Conservation (phyloP, 2,113 vertebrate species). For the Eira barbara region DNA sequence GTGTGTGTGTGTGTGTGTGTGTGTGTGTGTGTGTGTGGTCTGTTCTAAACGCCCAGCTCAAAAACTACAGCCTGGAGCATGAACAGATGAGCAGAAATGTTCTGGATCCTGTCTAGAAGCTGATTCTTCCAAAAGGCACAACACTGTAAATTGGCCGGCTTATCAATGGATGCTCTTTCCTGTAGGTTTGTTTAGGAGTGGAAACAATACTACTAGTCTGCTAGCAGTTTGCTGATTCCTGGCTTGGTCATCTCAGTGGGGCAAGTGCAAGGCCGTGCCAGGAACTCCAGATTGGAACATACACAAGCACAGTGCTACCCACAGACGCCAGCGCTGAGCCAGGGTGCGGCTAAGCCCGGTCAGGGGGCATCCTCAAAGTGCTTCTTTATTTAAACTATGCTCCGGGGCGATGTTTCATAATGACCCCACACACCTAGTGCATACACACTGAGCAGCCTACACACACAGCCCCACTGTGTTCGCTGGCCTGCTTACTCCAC, state of each 20-base stretch:
- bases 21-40: not conserved
- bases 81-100: not conserved
- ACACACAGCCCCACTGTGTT: slow-evolving; percentile 54
- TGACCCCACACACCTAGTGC: slow-evolving; percentile 60
- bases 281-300: slow-evolving; percentile 38
- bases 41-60: not conserved
- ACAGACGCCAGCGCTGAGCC: not conserved
- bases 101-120: not conserved
- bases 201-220: slow-evolving; percentile 50
- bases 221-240: slow-evolving; percentile 43
- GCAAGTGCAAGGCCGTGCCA: slow-evolving; percentile 59
- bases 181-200: slow-evolving; percentile 44
- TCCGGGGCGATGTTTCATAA: slow-evolving; percentile 38
- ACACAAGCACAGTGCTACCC: slow-evolving; percentile 34
- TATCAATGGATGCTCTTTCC: slow-evolving; percentile 43
- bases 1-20: too few species aligned
- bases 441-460: slow-evolving; percentile 2
- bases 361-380: slow-evolving; percentile 61
- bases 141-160: not conserved
- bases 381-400: slow-evolving; percentile 64
- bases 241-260: slow-evolving; percentile 26
- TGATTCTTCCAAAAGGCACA: slow-evolving; percentile 8
- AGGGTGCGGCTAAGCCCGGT: not conserved
- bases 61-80: not conserved
- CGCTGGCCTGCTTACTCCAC: slow-evolving; percentile 25